phyloP scores from a whole-genome alignment of 2,888 invertebrate genomes.

The Mesochorus sp. region DNA sequence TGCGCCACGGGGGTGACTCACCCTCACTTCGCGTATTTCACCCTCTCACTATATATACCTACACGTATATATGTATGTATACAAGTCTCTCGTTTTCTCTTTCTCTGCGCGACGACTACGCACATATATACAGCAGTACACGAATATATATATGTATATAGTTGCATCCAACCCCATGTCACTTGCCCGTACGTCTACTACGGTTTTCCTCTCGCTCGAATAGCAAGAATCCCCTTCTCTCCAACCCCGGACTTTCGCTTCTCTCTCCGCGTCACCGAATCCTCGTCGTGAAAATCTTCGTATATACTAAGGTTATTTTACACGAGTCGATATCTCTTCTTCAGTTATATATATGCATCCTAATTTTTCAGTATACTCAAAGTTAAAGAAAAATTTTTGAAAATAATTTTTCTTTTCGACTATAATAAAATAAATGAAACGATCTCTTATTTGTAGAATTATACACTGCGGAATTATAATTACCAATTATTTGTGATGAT shows the following conservation, averaged over 20 bases:
- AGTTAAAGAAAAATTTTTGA: background rate
- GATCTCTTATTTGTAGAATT: background rate
- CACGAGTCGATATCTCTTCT: constrained; percentile 48
- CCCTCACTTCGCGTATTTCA: constrained; percentile 70
- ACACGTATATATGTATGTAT: background rate
- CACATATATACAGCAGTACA: background rate
- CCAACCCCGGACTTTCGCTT: constrained; percentile 39
- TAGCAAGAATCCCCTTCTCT: constrained; percentile 36
- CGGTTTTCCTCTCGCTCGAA: constrained; percentile 54
- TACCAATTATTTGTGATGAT: background rate
- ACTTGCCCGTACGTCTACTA: constrained; percentile 71
- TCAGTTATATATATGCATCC: background rate
- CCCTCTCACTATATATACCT: constrained; percentile 57
- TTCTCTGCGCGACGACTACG: constrained; percentile 34
- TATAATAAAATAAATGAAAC: background rate
- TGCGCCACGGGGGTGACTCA: constrained; percentile 80
- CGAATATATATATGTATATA: constrained; percentile 34
- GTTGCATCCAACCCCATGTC: constrained; percentile 76
- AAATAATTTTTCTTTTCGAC: background rate
- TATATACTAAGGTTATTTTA: constrained; percentile 50
- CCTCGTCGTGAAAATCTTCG: constrained; percentile 46
- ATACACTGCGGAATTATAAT: background rate
- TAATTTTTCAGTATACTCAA: background rate
- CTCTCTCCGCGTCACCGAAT: constrained; percentile 38
- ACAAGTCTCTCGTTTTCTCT: constrained; percentile 49